Evolutionary conservation across 2,113 vertebrate genomes (phyloP).

Genomic region (Peromyscus polionotus): DNA sequence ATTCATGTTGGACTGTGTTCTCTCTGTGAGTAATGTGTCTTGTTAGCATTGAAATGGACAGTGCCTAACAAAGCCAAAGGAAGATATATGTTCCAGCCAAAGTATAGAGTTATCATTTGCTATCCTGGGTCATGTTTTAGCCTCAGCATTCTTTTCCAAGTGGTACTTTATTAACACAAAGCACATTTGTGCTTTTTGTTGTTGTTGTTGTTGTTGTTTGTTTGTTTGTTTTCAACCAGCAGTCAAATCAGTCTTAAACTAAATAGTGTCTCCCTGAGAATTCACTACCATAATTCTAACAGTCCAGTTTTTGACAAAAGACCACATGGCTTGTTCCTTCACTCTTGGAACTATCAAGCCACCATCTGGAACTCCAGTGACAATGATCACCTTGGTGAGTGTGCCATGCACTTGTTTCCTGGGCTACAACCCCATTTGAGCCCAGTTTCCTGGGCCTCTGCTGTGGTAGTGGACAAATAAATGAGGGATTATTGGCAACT

Average conservation of each 20-base stretch:
- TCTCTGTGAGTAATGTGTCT: neutral
- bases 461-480: neutral
- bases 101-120: neutral
- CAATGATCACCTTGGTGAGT: neutral
- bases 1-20: neutral
- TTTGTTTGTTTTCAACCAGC: neutral
- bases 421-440: neutral
- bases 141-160: neutral
- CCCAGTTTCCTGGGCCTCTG: neutral
- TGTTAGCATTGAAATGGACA: neutral
- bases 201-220: neutral
- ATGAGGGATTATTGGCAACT: neutral
- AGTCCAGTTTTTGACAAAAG: neutral
- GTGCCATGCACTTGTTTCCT: neutral
- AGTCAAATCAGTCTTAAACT: neutral
- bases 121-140: neutral
- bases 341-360: neutral
- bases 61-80: neutral
- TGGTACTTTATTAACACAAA: conserved; percentile 18
- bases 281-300: neutral
- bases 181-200: neutral
- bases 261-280: neutral
- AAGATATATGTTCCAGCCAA: neutral
- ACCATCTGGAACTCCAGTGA: neutral
- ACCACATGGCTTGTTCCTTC: neutral